Conservation (phyloP, 2,888 invertebrate genomes). For the Mythimna albipuncta region DNA sequence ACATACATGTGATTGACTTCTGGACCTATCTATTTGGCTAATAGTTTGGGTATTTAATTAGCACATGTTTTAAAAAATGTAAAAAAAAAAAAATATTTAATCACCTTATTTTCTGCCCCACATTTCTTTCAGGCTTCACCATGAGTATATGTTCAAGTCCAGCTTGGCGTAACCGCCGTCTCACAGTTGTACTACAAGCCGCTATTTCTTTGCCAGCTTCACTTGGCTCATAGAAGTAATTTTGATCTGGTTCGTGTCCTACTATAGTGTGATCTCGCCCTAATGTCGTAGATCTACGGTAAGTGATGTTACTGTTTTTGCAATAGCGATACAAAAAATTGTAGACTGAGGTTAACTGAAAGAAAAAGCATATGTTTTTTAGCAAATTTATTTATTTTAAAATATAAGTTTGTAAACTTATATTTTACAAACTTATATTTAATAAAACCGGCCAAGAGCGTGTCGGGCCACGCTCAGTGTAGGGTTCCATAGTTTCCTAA, state of each 20-base stretch:
- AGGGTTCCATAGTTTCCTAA: no score
- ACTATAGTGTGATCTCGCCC: neutral
- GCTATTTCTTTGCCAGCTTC: neutral
- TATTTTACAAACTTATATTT: no score
- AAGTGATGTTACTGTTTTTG: neutral
- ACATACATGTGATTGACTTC: no score
- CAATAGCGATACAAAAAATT: conserved; percentile 1
- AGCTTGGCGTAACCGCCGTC: neutral
- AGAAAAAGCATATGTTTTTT: neutral
- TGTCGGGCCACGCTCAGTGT: no score
- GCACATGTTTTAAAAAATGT: no score
- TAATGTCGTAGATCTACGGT: neutral
- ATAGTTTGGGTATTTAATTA: no score
- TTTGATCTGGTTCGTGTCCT: neutral
- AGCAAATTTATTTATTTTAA: no score
- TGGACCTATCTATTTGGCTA: no score
- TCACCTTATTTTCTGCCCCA: conserved; percentile 3
- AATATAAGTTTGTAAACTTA: no score
- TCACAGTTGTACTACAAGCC: neutral
- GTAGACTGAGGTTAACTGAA: conserved; percentile 1
- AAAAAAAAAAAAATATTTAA: neutral
- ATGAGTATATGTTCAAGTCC: neutral
- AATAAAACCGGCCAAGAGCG: no score
- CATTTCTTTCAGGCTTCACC: neutral
- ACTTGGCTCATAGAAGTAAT: neutral